Evolutionary conservation across 2,797 vertebrate species (phyloP).

Genomic region (Xiphophorus birchmanni): DNA sequence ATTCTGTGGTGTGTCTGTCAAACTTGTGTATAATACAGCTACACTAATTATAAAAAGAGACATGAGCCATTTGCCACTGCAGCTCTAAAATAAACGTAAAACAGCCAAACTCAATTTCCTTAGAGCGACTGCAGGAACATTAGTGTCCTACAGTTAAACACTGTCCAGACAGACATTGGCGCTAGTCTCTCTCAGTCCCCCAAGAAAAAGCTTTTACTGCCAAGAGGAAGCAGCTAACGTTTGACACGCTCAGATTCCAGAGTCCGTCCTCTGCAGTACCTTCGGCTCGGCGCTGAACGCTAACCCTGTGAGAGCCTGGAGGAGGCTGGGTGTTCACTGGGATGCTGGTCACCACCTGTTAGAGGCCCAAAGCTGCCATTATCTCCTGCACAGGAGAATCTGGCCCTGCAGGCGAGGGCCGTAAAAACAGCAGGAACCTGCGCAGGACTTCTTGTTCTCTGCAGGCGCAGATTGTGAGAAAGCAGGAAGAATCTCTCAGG

Average conservation of each 20-base stretch:
- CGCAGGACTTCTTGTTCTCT: slow-evolving; percentile 63
- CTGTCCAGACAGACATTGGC: slow-evolving; percentile 60
- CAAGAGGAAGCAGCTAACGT: slow-evolving; percentile 43
- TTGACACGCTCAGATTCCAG: slow-evolving; percentile 52
- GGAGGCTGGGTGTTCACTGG: slow-evolving; percentile 71
- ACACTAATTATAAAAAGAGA: slow-evolving; percentile 50
- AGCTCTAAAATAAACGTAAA: slow-evolving; percentile 55
- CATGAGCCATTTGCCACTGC: slow-evolving; percentile 48
- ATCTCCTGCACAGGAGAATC: slow-evolving; percentile 79
- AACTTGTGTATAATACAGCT: slow-evolving; percentile 46
- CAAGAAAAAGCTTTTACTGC: slow-evolving; percentile 37
- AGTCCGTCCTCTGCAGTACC: slow-evolving; percentile 46
- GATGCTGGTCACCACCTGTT: slow-evolving; percentile 82
- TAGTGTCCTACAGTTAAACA: slow-evolving; percentile 53
- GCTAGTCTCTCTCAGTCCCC: slow-evolving; percentile 49
- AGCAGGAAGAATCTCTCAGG: slow-evolving; percentile 58
- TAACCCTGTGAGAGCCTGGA: slow-evolving; percentile 38
- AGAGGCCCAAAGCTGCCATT: slow-evolving; percentile 78
- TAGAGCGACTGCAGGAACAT: slow-evolving; percentile 59
- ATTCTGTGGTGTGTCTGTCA: slow-evolving; percentile 46
- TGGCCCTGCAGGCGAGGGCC: slow-evolving; percentile 77
- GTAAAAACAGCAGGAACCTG: slow-evolving; percentile 72
- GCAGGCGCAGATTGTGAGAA: slow-evolving; percentile 65
- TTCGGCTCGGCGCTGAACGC: slow-evolving; percentile 26
- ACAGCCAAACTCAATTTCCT: slow-evolving; percentile 57